phyloP scores from a whole-genome alignment of 64 coral and sea anemone genomes.

The Pachyseris speciosa region DNA sequence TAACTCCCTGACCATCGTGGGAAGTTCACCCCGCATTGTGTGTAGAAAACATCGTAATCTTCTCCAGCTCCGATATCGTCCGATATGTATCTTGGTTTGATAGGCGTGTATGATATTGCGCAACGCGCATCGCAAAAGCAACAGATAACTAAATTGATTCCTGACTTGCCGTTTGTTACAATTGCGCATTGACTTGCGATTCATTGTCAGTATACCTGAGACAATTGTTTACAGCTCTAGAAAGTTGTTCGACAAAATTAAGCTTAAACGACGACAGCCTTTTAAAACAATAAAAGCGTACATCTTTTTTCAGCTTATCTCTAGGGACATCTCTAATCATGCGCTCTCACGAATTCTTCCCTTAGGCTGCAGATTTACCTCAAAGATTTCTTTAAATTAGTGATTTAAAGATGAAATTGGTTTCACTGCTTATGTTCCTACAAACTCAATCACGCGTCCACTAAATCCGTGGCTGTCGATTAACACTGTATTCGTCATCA shows the following conservation, averaged over 20 bases:
- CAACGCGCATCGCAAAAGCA: not conserved
- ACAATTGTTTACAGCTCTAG: not conserved
- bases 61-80: not conserved
- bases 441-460: not conserved
- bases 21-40: not conserved
- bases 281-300: not conserved
- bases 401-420: not conserved
- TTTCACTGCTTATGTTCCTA: not conserved
- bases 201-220: not conserved
- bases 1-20: constrained; percentile 48
- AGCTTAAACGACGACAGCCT: constrained; percentile 11
- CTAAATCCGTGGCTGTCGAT: not conserved
- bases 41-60: not conserved
- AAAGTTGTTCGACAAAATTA: not conserved
- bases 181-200: not conserved
- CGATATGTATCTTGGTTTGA: not conserved
- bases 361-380: not conserved
- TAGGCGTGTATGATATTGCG: not conserved
- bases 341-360: not conserved
- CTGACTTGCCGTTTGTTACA: not conserved
- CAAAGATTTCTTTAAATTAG: not conserved
- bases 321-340: not conserved
- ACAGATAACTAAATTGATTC: not conserved
- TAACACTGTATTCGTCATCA: not conserved
- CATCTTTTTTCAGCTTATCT: constrained; percentile 9